Base-by-base conservation (phyloP, 2,113 vertebrate genomes). In the Notothenia rossii region DNA sequence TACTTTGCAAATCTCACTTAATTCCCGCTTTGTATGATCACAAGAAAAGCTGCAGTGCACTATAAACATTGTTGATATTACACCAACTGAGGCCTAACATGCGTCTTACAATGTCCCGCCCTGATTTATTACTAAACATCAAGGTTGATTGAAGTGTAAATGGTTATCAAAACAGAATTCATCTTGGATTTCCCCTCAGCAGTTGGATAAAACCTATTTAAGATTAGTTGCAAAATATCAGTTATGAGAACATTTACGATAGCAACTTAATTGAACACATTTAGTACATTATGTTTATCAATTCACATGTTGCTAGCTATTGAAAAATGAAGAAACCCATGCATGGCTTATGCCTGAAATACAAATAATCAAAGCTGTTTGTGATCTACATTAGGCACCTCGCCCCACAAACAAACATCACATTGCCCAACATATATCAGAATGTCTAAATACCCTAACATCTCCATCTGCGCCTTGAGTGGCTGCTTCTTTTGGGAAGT, bases 401-500 rank as follows among this genome's bases (percentile, higher is more conserved):
- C 58, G 36, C 67, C 22, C 63, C 22, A 79, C 40, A 82, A 22
- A 81, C 14, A 88, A 69, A 75, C 46, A 84, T 72, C 59, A 2
- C 25, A 25, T 25, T 25, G 25, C 10, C 56, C 62, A 68, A 54
- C 73, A 83, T 25, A 77, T 63, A 65, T 85, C 53, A 75, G 58
- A 85, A 83, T 36, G 68, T 88, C 63, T 79, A 94, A 87, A 75
- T 95, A 95, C 92, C 93, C 92, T 93, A 79, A 90, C 89, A 59
- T 93, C 93, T 82, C 71, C 74, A 82, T 64, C 82, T 71, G 49
- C 63, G 2, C 89, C 87, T 74, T 92, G 91, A 91, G 79, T 89
- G 90, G 67, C 53, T 65, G 91, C 87, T 87, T 94, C 93, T 92
- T 93, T 94, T 88, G 88, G 84, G 80, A 90, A 86, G 73, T 94